Evolutionary conservation across 1,140 invertebrate genomes (phyloP).

Genomic region (Caenorhabditis tropicalis): DNA sequence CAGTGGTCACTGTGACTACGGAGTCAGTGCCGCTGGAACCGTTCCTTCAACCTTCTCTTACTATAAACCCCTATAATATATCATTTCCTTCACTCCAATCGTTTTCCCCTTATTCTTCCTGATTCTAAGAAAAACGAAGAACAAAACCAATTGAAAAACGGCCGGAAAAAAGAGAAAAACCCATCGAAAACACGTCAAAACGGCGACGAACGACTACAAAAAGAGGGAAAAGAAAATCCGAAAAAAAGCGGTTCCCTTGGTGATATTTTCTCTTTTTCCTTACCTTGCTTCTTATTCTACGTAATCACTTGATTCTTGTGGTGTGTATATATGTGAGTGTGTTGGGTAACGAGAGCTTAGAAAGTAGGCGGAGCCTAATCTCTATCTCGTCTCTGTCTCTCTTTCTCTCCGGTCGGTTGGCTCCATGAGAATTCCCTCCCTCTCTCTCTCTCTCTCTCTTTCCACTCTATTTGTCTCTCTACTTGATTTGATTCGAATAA

Average conservation of each 20-base stretch:
- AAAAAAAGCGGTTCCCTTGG: background rate
- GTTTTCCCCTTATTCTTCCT: background rate
- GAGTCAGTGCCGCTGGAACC: no score
- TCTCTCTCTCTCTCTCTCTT: background rate
- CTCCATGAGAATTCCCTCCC: no score
- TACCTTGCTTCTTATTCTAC: background rate
- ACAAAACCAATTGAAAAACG: background rate
- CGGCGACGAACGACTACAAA: background rate
- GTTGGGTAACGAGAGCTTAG: background rate
- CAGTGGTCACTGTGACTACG: no score
- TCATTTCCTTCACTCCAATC: no score
- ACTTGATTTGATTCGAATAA: no score
- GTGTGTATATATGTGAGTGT: no score
- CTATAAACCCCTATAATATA: no score
- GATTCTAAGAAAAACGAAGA: background rate
- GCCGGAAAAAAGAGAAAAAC: background rate
- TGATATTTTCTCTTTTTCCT: background rate
- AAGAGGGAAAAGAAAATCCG: background rate
- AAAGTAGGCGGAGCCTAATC: background rate
- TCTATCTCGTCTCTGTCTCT: background rate
- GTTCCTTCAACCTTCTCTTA: no score
- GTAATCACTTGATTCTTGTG: slow-evolving; percentile 34
- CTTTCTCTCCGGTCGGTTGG: background rate
- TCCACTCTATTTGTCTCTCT: background rate
- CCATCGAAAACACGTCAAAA: background rate